Evolutionary conservation across 1,140 invertebrate species (phyloP).

Genomic region (Calephelis nemesis): DNA sequence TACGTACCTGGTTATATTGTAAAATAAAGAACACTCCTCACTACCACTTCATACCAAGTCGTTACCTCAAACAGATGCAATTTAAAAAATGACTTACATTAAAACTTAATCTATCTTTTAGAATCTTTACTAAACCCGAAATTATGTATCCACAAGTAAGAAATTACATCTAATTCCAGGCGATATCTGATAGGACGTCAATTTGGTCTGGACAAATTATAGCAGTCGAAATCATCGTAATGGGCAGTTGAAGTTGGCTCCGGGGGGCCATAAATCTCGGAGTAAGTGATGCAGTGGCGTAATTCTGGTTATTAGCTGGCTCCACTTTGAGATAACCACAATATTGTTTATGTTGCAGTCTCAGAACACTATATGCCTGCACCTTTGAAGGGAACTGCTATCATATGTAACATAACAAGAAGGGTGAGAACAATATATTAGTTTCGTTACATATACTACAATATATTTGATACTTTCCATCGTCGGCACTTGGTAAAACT

Average conservation of each 20-base stretch:
- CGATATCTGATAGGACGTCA: conserved; percentile 17
- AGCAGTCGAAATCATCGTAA: conserved; percentile 36
- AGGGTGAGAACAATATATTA: too few relatives aligned
- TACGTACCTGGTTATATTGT: too few relatives aligned
- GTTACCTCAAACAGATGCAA: not conserved
- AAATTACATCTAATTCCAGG: conserved; percentile 16
- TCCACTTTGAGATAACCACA: conserved; percentile 13
- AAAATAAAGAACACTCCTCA: too few relatives aligned
- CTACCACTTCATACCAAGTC: not conserved
- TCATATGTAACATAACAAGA: too few relatives aligned
- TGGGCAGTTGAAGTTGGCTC: conserved; percentile 30
- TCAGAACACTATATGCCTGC: not conserved
- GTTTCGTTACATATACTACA: too few relatives aligned
- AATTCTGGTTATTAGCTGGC: conserved; percentile 34
- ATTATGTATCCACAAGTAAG: conserved; percentile 21
- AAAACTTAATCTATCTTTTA: conserved; percentile 14
- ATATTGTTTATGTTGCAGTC: conserved; percentile 12
- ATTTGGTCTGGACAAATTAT: conserved; percentile 17
- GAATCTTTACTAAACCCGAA: conserved; percentile 9
- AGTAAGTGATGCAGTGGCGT: conserved; percentile 31
- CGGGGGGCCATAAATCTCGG: conserved; percentile 37
- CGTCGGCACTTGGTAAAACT: too few relatives aligned
- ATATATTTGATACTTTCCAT: too few relatives aligned
- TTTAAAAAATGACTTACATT: conserved; percentile 7
- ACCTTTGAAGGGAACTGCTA: too few relatives aligned